A percentile compares a stretch with the other conserved stretches of the same genome.
These are phyloP conservation scores for Drosophila kikkawai DNA, from an alignment of 1,140 invertebrate genomes.

Conservation along the genomic window DNA sequence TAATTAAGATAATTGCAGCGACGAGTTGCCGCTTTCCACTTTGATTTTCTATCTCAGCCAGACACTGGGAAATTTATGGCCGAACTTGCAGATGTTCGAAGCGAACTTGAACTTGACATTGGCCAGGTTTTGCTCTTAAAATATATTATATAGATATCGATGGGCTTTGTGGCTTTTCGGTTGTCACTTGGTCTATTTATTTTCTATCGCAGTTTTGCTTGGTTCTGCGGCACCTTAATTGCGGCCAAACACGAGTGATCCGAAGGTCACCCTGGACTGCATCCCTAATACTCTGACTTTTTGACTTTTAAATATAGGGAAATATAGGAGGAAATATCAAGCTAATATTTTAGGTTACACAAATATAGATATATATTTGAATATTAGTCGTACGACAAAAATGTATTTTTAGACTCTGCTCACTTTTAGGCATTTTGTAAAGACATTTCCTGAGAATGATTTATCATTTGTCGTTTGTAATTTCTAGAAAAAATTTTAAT, in stretches of 20 bases:
- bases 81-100: constrained; percentile 12
- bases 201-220: constrained; percentile 1
- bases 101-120: constrained; percentile 70
- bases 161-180: neutral
- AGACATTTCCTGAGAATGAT: neutral
- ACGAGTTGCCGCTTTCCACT: constrained; percentile 36
- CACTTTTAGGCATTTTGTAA: constrained; percentile 3
- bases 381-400: neutral
- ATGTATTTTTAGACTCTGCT: constrained; percentile 7
- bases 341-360: neutral
- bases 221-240: constrained; percentile 12
- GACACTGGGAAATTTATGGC: constrained; percentile 39
- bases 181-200: constrained; percentile 31
- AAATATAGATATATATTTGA: neutral
- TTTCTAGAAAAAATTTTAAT: neutral
- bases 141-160: constrained; percentile 1
- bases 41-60: constrained; percentile 38
- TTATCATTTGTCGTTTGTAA: neutral
- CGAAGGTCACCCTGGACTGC: constrained; percentile 31
- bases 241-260: constrained; percentile 13
- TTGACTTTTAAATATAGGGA: neutral
- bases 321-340: neutral
- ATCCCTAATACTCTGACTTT: neutral
- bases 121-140: neutral
- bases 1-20: constrained; percentile 68